Base-by-base conservation (phyloP, 1,140 invertebrate species). In the Bradynema listronoti region DNA sequence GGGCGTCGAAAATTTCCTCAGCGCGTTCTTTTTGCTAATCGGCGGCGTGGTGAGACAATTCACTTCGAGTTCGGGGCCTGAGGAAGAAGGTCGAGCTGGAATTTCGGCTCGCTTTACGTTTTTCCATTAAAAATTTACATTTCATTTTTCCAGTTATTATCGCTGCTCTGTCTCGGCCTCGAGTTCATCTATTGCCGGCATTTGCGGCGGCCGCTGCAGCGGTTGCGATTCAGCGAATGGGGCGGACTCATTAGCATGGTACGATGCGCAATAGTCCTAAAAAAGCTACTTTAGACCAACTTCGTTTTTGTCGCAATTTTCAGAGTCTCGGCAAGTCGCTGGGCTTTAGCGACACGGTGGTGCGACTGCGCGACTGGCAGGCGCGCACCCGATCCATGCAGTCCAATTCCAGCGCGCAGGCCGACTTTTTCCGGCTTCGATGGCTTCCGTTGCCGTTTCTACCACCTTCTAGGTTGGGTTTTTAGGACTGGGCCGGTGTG, bases 111-210 rank as follows among this genome's bases (percentile, higher is more conserved):
- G 24, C 14, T 39, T 29, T 24, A n/a, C n/a, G 34, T 30, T 22
- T 56, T 36, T 25, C 11, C 9, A 7, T 27, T 11, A 24, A 49
- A 27, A 56, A 25, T 34, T 55, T 54, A n/a, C 25, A 46, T 32
- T 47, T 53, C n/a, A 46, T 11, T 61, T 63, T 39, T 65, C 43
- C n/a, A 77, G 72, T 54, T 93, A 46, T 80, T 95, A 55, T 88
- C 90, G 0, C 85, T 88, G 0, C 66, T 90, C 5, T 83, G 95
- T 41, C 83, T 96, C 6, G 80, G 88, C 2, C 78, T 91, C n/a
- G 93, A 97, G 79, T 87, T 93, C 79, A 80, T 93, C 27, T 96
- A 96, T 80, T 94, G 91, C 79, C 88, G 88, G 73, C 93, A 91
- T 79, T 73, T 83, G 51, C 83, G 91, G 30, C 86, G 88, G 73